Evolutionary conservation across 2,113 vertebrate species (phyloP), one percentile per base, ranked within the genome.

Genomic region (Ceyx melanurus): DNA sequence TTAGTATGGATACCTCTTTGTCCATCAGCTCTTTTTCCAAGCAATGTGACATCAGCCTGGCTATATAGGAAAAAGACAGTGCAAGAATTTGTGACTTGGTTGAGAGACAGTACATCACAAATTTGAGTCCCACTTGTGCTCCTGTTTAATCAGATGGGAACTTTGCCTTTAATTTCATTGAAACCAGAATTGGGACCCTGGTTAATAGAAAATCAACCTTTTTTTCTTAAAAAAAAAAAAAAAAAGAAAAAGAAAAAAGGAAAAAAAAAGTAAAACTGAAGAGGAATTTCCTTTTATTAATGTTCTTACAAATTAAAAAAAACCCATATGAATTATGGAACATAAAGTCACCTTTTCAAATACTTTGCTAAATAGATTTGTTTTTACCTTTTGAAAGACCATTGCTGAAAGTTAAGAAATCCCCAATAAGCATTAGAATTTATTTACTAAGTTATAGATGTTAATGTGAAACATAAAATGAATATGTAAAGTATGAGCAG

Each of bases 21-120:
- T 62, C 16, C 26, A 23, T 74, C 35, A 78, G 21, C 5, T 33
- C 3, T 25, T 37, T 90, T 22, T 35, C 40, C 35, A 65, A 54
- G 17, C 3, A 40, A 23, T 3, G 8, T 37, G 40, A 4, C 14
- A 37, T 28, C 37, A 40, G 11, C 5, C 15, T 68, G 9, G 15
- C 26, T 2, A 0, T 12, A 11, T 9, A 75, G 31, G 7, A 13
- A 72, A 22, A 31, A 43, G 10, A 14, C 0, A 1, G 9, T 23
- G 13, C 13, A 50, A 16, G 16, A 20, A 56, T 82, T 89, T 71
- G 15, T 64, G n/a, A 8, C 13, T 25, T 25, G 26, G 6, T 37
- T 88, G 50, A 76, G n/a, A 51, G 15, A 67, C 4, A 10, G 8
- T 17, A 18, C 1, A n/a, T 25, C 0, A 9, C 0, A 2, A n/a